Evolutionary conservation across 2,888 invertebrate genomes (phyloP), one percentile per base, ranked within the genome.

Genomic region (Dioctria rufipes): DNA sequence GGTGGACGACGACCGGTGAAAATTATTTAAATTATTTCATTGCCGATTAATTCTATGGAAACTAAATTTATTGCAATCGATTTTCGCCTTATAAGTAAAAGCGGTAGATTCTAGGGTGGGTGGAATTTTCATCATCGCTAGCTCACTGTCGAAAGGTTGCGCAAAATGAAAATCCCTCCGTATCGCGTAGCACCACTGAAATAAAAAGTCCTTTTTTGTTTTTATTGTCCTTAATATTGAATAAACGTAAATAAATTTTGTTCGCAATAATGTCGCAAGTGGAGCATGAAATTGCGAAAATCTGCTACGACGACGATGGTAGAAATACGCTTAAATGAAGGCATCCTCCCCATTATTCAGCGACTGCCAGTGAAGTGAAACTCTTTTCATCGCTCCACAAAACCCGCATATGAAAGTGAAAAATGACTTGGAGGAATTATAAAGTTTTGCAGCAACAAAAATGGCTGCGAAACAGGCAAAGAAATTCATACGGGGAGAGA

Each of bases 201-300:
- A 49, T 69, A 51, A 69, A 69, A 69, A 51, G 49, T 69, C 51
- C 51, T 25, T 25, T 25, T 25, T 25, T 25, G 0, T 25, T 25
- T 25, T 25, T 54, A 8, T n/a, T n/a, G 4, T 69, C 69, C 69
- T 69, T 51, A 69, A 69, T 69, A 51, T 69, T 69, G 69, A 69
- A 69, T 69, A 69, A 49, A 69, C 69, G 54, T 69, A 69, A 69
- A 69, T 69, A 69, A 69, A 69, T 69, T 69, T 54, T 51, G 51
- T 39, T 69, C 51, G 51, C 49, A 69, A 69, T 69, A 69, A 69
- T 69, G 51, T 69, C 69, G 51, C 69, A 69, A 69, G 69, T 69
- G 69, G 51, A 69, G 69, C 54, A 51, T 69, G 69, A 69, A 69
- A 69, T 69, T 69, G 69, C 5, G 69, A 69, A 69, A 51, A 69